Evolutionary conservation across 2,888 invertebrate genomes (phyloP), one percentile per base, ranked within the genome.

Genomic region (Cataglyphis cursor): DNA sequence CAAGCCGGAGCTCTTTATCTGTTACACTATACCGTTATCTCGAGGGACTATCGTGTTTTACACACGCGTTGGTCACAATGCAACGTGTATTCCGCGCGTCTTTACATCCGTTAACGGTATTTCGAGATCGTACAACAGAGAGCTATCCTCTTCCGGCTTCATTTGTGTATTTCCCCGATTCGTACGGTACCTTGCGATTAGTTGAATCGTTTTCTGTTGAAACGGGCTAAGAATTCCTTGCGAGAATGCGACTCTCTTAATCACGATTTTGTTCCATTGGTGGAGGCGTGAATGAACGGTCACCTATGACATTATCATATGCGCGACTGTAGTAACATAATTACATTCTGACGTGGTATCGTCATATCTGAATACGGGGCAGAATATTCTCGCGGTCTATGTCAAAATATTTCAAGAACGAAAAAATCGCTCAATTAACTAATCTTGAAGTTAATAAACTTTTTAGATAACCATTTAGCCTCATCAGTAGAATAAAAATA

Each of bases 31-130:
- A 91, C 90, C 88, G 90, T 90, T 90, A 91, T 75, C 51, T 51
- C 84, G 76, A 85, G 66, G 85, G 68, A 82, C 76, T 78, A 70
- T 86, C 75, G 82, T 70, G 70, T 78, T 85, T 87, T 82, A 86
- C 75, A 75, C 76, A 81, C 61, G 74, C 81, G 70, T 78, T 84
- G 61, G 68, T 65, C 65, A 83, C 86, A 88, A 87, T 89, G 84
- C 87, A 86, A 84, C 84, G 89, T 82, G 82, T 89, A 90, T 90
- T 90, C 90, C 86, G 84, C 84, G 62, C 68, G 80, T 64, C 70
- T 74, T 83, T 89, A 88, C 85, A 72, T 83, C 62, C 68, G 70
- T 82, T 90, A 90, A 90, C 90, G 90, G 90, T 90, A 90, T 86
- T 44, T 84, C 89, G 88, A 88, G 82, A 84, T 51, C 83, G 18